Evolutionary conservation across 2,797 vertebrate genomes (phyloP), one percentile per base, ranked within the genome.

Genomic region (Peromyscus aztecus): DNA sequence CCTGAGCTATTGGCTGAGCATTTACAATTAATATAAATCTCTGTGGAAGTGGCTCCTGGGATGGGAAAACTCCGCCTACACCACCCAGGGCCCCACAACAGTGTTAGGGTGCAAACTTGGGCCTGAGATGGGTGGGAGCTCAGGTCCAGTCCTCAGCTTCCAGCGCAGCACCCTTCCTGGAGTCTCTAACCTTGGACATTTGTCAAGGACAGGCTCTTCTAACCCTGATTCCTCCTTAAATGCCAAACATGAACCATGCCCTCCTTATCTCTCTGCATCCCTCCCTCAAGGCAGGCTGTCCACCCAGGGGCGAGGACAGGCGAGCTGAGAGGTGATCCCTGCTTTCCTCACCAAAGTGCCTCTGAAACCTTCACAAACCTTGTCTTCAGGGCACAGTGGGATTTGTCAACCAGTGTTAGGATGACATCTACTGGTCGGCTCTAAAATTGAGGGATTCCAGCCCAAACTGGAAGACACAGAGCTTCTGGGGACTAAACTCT

Each of bases 351-450:
- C 76, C 10, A 12, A 55, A n/a, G 4, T 13, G 11, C 63, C 73
- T 37, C n/a, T 37, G 4, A 34, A n/a, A 34, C n/a, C 49, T n/a
- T 69, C 37, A 5, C 19, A 9, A 17, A 6, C 23, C 73, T 27
- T 0, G 14, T n/a, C 23, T 40, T 16, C 49, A 37, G 6, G 85
- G 7, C 13, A 13, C 4, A 31, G 29, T 8, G 2, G 0, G 57
- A 27, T 71, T 59, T 3, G 23, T 77, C 69, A 85, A 13, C 55
- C 84, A 89, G 88, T 43, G 55, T 65, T 80, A 77, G 93, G 57
- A 82, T 8, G 78, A 57, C 96, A 61, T 84, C 97, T 92, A 17
- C 90, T 17, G 89, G 97, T 76, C 0, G 9, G 19, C 40, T 27
- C 57, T 2, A 57, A 85, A 29, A 10, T 14, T 12, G 73, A 43